Conservation (phyloP, 2,888 invertebrate genomes). For the Achlya flavicornis region DNA sequence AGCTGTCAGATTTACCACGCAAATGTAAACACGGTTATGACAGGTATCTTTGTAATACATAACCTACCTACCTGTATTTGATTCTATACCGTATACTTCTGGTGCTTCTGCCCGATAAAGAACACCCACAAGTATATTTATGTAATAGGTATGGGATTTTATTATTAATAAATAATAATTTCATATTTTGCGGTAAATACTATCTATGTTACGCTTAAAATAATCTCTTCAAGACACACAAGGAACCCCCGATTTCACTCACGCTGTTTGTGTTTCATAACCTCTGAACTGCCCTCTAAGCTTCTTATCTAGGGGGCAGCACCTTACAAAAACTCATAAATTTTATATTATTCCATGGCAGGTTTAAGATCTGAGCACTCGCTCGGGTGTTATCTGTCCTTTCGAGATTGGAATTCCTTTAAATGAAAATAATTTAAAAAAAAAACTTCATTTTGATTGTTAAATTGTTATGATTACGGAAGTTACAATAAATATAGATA, state of each 20-base stretch:
- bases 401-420: not conserved
- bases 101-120: not conserved
- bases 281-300: constrained; percentile 2
- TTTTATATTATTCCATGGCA: constrained; percentile 3
- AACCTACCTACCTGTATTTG: constrained; percentile 12
- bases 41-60: constrained; percentile 27
- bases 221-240: not conserved
- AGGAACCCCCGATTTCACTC: not conserved
- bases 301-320: constrained; percentile 8
- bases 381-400: not conserved
- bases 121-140: not conserved
- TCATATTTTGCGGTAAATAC: not conserved
- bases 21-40: constrained; percentile 44
- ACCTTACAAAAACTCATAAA: constrained; percentile 12
- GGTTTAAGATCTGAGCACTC: not conserved
- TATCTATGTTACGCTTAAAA: not conserved
- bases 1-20: constrained; percentile 64
- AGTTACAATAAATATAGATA: no score
- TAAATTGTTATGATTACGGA: no score
- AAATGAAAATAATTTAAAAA: not conserved
- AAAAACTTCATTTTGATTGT: not conserved
- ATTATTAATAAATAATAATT: no score
- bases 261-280: constrained; percentile 11
- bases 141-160: no score
- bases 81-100: not conserved